phyloP scores from a whole-genome alignment of 1,140 invertebrate genomes.

The Drosophila eugracilis region DNA sequence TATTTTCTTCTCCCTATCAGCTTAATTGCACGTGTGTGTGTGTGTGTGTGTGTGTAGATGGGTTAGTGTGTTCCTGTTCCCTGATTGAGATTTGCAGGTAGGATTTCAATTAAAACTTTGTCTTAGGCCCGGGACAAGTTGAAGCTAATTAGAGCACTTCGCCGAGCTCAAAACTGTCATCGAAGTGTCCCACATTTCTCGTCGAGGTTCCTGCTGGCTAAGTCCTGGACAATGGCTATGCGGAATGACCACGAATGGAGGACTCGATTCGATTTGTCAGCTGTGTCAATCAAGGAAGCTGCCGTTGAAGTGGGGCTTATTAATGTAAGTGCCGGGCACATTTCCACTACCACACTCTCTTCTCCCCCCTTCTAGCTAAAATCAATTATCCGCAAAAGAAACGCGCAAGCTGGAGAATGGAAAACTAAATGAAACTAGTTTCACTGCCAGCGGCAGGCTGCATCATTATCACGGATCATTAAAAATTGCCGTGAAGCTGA shows the following conservation, averaged over 20 bases:
- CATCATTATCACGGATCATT: conserved; percentile 83
- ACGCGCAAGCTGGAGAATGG: background rate
- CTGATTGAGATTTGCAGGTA: conserved; percentile 55
- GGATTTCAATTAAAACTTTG: conserved; percentile 66
- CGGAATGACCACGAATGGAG: background rate
- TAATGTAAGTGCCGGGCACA: conserved; percentile 44
- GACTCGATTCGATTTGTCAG: conserved; percentile 70
- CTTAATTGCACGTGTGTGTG: conserved; percentile 42
- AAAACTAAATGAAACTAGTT: conserved; percentile 57
- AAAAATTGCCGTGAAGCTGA: conserved; percentile 66
- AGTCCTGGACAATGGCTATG: conserved; percentile 43
- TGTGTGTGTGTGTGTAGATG: background rate
- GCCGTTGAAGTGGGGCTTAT: conserved; percentile 28
- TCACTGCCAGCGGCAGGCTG: conserved; percentile 56
- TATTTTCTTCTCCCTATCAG: conserved; percentile 20
- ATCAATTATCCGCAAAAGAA: conserved; percentile 53
- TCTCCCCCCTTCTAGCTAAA: no score
- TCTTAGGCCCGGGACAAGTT: conserved; percentile 44
- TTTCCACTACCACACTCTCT: no score
- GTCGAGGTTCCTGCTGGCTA: background rate
- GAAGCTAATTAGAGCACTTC: conserved; percentile 56
- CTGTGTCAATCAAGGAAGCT: conserved; percentile 61
- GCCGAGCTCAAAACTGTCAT: conserved; percentile 25
- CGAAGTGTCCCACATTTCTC: conserved; percentile 44
- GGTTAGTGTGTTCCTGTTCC: background rate